phyloP scores from a whole-genome alignment of 2,888 invertebrate genomes.

The Luperina nickerlii region DNA sequence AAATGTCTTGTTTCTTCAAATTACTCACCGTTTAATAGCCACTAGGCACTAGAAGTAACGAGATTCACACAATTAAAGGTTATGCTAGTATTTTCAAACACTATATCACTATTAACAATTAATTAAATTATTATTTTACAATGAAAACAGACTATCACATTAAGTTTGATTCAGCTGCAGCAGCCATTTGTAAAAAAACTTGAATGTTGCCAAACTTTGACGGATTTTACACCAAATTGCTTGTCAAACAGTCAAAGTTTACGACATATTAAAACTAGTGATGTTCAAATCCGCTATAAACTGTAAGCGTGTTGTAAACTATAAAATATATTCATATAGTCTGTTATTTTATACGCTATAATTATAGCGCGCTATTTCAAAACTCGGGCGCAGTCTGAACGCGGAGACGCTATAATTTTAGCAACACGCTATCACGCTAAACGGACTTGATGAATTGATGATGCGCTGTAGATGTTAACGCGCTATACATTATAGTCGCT shows the following conservation, averaged over 20 bases:
- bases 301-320: too few relatives aligned
- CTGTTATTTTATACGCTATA: too few relatives aligned
- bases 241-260: constrained; percentile 18
- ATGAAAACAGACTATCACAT: constrained; percentile 64
- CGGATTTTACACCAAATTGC: background rate
- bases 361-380: too few relatives aligned
- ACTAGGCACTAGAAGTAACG: constrained; percentile 51
- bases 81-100: constrained; percentile 52
- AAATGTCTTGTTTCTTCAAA: constrained; percentile 33
- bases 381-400: too few relatives aligned
- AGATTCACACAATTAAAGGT: constrained; percentile 46
- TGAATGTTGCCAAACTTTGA: background rate
- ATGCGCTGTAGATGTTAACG: too few relatives aligned
- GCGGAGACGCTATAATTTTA: too few relatives aligned
- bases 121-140: constrained; percentile 62
- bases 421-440: too few relatives aligned
- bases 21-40: constrained; percentile 56
- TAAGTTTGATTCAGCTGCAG: constrained; percentile 60
- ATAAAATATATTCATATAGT: too few relatives aligned
- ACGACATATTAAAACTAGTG: background rate
- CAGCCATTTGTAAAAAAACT: constrained; percentile 61
- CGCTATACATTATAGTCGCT: too few relatives aligned
- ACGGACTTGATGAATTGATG: too few relatives aligned
- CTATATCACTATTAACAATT: constrained; percentile 54
- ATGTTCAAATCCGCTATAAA: too few relatives aligned